Evolutionary conservation across 2,888 invertebrate species (phyloP).

Genomic region (Pseudoips prasinana): DNA sequence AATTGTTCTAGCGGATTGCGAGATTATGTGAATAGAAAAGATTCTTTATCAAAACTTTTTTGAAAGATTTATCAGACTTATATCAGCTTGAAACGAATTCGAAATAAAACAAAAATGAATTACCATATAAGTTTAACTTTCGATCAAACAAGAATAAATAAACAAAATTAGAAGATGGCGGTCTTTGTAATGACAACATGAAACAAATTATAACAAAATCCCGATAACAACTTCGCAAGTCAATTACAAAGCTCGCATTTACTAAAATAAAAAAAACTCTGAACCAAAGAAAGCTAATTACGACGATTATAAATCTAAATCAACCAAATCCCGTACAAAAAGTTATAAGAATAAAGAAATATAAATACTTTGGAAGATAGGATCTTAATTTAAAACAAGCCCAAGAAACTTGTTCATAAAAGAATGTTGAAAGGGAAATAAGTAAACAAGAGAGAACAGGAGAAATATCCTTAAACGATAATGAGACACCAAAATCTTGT

Average conservation of each 20-base stretch:
- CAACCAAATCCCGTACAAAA: conserved; percentile 19
- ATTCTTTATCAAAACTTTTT: no score
- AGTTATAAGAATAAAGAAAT: conserved; percentile 24
- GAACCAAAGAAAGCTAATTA: conserved; percentile 28
- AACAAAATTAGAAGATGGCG: no score
- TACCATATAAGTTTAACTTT: no score
- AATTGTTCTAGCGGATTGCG: no score
- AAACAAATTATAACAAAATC: background rate
- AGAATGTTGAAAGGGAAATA: conserved; percentile 27
- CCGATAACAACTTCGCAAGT: background rate
- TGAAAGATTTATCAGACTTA: no score
- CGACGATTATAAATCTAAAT: conserved; percentile 26
- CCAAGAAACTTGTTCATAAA: conserved; percentile 34
- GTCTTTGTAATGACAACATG: no score
- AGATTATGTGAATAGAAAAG: no score
- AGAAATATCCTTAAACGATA: conserved; percentile 42
- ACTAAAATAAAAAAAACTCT: conserved; percentile 7
- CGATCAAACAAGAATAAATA: no score
- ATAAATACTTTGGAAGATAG: conserved; percentile 31
- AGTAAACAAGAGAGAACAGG: conserved; percentile 31
- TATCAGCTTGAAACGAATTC: no score
- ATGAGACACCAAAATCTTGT: conserved; percentile 47
- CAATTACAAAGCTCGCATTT: conserved; percentile 3
- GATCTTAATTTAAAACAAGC: conserved; percentile 36
- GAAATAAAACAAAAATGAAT: no score